Conservation (phyloP, 2,888 invertebrate genomes). For the Rhodophaea formosa region DNA sequence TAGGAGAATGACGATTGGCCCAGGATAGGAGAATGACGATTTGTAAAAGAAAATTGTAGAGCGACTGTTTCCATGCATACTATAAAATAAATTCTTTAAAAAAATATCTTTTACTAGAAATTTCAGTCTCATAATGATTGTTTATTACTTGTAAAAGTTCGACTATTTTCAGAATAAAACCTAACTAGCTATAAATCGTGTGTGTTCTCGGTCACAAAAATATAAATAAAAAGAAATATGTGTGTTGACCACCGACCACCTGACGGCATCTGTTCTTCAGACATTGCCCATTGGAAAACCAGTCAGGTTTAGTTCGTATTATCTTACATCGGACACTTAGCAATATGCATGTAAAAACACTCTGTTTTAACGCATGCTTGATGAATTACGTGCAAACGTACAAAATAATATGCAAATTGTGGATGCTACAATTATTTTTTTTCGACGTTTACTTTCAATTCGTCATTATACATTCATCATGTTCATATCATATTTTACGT, state of each 20-base stretch:
- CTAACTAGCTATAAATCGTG: slow-evolving; percentile 21
- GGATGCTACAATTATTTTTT: not conserved
- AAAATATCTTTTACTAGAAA: too few species aligned
- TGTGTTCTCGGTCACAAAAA: slow-evolving; percentile 19
- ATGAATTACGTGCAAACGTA: slow-evolving; percentile 17
- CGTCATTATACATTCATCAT: too few species aligned
- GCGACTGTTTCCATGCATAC: too few species aligned
- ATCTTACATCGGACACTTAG: slow-evolving; percentile 58
- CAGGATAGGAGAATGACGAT: too few species aligned
- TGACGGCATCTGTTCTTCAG: slow-evolving; percentile 55
- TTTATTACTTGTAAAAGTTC: not conserved
- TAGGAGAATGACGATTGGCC: too few species aligned
- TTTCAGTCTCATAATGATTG: not conserved
- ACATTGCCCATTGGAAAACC: slow-evolving; percentile 49
- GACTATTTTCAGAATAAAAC: slow-evolving; percentile 19
- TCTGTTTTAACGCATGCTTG: slow-evolving; percentile 22
- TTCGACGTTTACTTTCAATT: not conserved
- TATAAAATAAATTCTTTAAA: too few species aligned
- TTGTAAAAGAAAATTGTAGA: too few species aligned
- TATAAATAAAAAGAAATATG: slow-evolving; percentile 51
- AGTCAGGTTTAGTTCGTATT: slow-evolving; percentile 57
- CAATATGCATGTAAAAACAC: slow-evolving; percentile 39
- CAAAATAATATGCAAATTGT: not conserved
- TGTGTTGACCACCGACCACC: slow-evolving; percentile 46
- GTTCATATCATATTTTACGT: too few species aligned